These are phyloP conservation scores for Mantis religiosa DNA, from an alignment of 2,888 invertebrate species.

Conservation along the genomic window DNA sequence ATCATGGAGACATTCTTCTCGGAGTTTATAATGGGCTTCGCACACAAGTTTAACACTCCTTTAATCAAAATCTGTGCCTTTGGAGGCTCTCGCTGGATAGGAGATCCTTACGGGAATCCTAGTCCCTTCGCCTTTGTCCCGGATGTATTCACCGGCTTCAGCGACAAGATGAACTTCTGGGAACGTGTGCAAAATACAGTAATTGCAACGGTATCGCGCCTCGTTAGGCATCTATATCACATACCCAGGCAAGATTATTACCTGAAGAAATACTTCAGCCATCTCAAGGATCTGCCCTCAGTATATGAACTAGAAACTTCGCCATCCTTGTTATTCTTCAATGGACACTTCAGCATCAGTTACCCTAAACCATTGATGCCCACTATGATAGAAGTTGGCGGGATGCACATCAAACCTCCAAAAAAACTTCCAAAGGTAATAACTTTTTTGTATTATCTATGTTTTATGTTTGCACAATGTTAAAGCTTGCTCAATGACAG, in stretches of 20 bases:
- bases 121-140: slow-evolving; percentile 50
- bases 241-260: slow-evolving; percentile 9
- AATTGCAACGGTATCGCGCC: background rate
- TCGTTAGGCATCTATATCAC: background rate
- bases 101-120: slow-evolving; percentile 48
- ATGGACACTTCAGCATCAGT: slow-evolving; percentile 36
- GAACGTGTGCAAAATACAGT: slow-evolving; percentile 49
- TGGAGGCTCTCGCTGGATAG: slow-evolving; percentile 46
- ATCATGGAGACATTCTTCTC: slow-evolving; percentile 23
- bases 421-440: slow-evolving; percentile 29
- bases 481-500: too few species aligned
- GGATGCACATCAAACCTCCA: slow-evolving; percentile 37
- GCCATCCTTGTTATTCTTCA: slow-evolving; percentile 34
- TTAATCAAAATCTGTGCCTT: slow-evolving; percentile 45
- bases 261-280: slow-evolving; percentile 16
- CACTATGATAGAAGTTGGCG: slow-evolving; percentile 38
- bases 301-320: slow-evolving; percentile 30
- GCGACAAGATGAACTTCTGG: slow-evolving; percentile 45
- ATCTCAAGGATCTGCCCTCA: slow-evolving; percentile 21
- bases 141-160: slow-evolving; percentile 48
- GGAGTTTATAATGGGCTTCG: slow-evolving; percentile 26
- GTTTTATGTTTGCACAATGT: too few species aligned
- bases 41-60: slow-evolving; percentile 27
- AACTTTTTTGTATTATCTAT: too few species aligned
- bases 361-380: slow-evolving; percentile 35